These are phyloP conservation scores for Dallia pectoralis DNA, from an alignment of 2,797 vertebrate species.

Conservation along the genomic window DNA sequence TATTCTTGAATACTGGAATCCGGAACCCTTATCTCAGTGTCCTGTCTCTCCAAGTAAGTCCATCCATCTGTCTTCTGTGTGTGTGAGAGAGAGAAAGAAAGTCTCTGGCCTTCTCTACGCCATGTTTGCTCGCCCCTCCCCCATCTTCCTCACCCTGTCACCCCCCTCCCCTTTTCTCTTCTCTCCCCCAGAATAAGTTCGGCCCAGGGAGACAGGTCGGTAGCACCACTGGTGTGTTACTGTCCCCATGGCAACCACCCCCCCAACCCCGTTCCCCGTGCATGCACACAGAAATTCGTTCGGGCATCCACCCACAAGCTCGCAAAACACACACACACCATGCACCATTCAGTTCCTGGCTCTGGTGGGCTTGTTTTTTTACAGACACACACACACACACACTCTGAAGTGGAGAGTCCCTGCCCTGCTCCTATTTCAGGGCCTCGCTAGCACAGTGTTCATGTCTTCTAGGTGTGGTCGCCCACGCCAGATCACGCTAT, in stretches of 20 bases:
- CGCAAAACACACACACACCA: constrained; percentile 29
- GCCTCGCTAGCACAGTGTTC: constrained; percentile 57
- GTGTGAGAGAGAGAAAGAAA: not conserved
- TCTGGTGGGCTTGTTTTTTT: constrained; percentile 69
- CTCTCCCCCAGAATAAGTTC: constrained; percentile 67
- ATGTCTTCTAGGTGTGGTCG: constrained; percentile 67
- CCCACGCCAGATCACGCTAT: constrained; percentile 46
- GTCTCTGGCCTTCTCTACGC: not conserved
- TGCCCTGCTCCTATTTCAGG: constrained; percentile 76
- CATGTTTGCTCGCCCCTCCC: constrained; percentile 34
- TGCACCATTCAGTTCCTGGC: constrained; percentile 55
- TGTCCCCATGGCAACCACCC: constrained; percentile 81
- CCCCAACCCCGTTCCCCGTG: constrained; percentile 44
- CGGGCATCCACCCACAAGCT: constrained; percentile 17
- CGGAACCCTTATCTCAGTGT: constrained; percentile 4
- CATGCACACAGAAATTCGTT: constrained; percentile 23
- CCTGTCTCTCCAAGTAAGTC: not conserved
- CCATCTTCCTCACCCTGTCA: constrained; percentile 24
- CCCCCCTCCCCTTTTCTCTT: constrained; percentile 27
- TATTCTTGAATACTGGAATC: not conserved
- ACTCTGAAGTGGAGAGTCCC: constrained; percentile 67
- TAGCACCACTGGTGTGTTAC: constrained; percentile 83
- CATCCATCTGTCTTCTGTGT: constrained; percentile 12
- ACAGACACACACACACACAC: constrained; percentile 35
- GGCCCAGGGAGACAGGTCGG: constrained; percentile 78